Conservation (phyloP, 1,140 invertebrate species). For the Magallana ariakensis region DNA sequence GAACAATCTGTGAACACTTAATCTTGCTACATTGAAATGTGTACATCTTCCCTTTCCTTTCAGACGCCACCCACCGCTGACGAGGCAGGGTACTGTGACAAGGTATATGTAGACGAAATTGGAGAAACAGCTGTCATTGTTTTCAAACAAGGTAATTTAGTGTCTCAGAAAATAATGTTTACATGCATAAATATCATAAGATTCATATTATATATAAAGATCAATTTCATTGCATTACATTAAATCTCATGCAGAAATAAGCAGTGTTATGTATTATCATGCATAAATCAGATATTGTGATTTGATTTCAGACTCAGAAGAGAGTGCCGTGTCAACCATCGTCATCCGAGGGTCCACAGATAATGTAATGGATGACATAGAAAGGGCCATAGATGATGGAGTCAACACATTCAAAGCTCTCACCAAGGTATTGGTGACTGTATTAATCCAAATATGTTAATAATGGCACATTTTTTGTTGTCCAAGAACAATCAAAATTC, state of each 20-base stretch:
- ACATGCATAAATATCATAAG: not conserved
- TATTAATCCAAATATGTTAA: not conserved
- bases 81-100: conserved; percentile 95
- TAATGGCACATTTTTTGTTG: too few species aligned
- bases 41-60: conserved; percentile 45
- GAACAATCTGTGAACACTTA: too few species aligned
- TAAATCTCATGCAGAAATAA: too few species aligned
- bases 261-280: too few species aligned
- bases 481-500: too few species aligned
- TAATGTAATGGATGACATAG: conserved; percentile 99
- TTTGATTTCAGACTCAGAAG: conserved; percentile 80
- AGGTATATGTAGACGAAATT: conserved; percentile 95
- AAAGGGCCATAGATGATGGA: conserved; percentile 98
- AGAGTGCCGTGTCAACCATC: conserved; percentile 94
- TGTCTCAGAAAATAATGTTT: not conserved
- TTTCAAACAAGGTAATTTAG: conserved; percentile 87
- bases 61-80: conserved; percentile 89
- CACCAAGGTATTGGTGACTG: conserved; percentile 80
- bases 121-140: conserved; percentile 96
- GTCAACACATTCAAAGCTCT: conserved; percentile 98
- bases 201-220: too few species aligned
- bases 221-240: too few species aligned
- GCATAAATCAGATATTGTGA: too few species aligned
- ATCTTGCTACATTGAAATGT: too few species aligned
- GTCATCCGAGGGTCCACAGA: conserved; percentile 97